Conservation (phyloP, 2,888 invertebrate species). For the Bembecia ichneumoniformis region DNA sequence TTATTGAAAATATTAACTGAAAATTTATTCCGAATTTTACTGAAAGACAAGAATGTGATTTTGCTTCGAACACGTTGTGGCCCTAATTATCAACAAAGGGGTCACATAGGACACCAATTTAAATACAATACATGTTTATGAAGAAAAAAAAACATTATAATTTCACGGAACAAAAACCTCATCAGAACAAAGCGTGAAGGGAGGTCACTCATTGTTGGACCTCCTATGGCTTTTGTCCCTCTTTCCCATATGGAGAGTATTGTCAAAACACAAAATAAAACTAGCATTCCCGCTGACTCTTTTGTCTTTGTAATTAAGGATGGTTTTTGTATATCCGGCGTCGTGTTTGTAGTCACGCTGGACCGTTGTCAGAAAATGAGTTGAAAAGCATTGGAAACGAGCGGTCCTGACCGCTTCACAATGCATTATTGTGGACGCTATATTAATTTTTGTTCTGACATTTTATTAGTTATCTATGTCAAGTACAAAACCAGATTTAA, state of each 20-base stretch:
- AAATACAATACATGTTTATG: background rate
- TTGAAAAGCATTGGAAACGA: constrained; percentile 40
- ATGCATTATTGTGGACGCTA: constrained; percentile 29
- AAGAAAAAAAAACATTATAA: constrained; percentile 13
- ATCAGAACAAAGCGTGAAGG: constrained; percentile 23
- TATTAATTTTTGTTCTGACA: constrained; percentile 40
- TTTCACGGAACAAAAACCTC: constrained; percentile 24
- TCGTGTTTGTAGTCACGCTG: constrained; percentile 4
- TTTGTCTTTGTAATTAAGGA: background rate
- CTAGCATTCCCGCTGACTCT: background rate
- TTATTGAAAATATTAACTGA: too few relatives aligned
- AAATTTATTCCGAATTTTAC: too few relatives aligned
- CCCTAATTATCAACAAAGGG: background rate
- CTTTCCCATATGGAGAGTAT: constrained; percentile 1
- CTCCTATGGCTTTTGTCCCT: constrained; percentile 7
- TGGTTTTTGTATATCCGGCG: background rate
- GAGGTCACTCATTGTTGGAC: constrained; percentile 13
- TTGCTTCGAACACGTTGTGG: too few relatives aligned
- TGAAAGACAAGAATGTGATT: too few relatives aligned
- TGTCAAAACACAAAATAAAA: background rate
- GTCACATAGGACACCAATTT: background rate
- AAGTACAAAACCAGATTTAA: too few relatives aligned
- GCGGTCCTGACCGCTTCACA: constrained; percentile 36
- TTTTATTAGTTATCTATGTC: background rate
- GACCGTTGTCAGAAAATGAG: constrained; percentile 11